Percentiles rank a stretch among this genome's conserved stretches.
Evolutionary conservation across 2,888 invertebrate genomes (phyloP).

Genomic region (Tanytarsus gracilentus): DNA sequence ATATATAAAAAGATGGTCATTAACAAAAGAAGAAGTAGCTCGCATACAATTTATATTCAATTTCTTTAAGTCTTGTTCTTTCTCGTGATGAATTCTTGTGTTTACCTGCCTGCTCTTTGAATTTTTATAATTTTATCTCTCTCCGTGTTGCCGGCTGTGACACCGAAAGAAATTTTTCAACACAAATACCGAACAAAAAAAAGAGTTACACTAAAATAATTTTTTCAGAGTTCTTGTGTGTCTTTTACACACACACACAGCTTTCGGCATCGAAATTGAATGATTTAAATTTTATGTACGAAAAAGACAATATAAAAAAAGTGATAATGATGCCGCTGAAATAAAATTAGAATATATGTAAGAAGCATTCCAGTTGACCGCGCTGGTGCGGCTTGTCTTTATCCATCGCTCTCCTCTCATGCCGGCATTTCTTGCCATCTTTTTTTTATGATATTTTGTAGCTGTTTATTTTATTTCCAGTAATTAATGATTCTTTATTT

Average conservation of each 20-base stretch:
- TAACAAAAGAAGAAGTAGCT: background rate
- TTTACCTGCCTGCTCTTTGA: constrained; percentile 12
- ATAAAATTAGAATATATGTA: constrained; percentile 27
- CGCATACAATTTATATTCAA: background rate
- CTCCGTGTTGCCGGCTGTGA: too few species aligned
- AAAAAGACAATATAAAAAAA: constrained; percentile 19
- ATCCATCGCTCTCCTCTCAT: constrained; percentile 1
- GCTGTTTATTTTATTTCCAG: constrained; percentile 20
- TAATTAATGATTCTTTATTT: constrained; percentile 24
- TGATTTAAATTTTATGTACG: constrained; percentile 14
- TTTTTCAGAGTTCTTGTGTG: background rate
- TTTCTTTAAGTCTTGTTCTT: background rate
- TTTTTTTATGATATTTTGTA: constrained; percentile 19
- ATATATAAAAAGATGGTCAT: constrained; percentile 6
- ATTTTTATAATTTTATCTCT: background rate
- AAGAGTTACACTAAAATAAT: too few species aligned
- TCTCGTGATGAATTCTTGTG: constrained; percentile 2
- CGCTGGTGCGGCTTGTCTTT: background rate
- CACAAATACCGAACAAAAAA: too few species aligned
- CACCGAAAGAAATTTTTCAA: too few species aligned
- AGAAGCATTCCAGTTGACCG: constrained; percentile 11
- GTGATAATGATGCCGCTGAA: constrained; percentile 28
- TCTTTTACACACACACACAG: background rate
- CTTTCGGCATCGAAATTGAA: background rate
- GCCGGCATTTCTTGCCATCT: constrained; percentile 8